Conservation (phyloP, 2,888 invertebrate species). For the Epicampocera succincta region DNA sequence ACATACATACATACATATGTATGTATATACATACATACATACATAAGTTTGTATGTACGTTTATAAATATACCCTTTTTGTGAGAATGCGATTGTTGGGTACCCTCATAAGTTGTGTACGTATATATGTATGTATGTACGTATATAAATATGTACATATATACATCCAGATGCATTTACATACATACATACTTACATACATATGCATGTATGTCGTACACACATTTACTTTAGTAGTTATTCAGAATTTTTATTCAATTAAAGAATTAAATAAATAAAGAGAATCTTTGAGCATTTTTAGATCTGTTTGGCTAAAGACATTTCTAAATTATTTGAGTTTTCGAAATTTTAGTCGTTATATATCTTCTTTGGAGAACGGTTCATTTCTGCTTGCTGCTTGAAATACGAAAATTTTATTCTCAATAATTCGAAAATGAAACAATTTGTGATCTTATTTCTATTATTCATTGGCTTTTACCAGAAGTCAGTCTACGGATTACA, state of each 20-base stretch:
- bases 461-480: constrained; percentile 72
- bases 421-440: constrained; percentile 73
- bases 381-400: constrained; percentile 2
- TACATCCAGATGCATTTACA: too few species aligned
- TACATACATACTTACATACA: not conserved
- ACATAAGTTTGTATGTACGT: too few species aligned
- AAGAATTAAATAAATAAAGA: constrained; percentile 24
- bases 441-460: constrained; percentile 71
- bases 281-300: constrained; percentile 23
- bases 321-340: constrained; percentile 43
- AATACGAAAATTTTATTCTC: constrained; percentile 41
- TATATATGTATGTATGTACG: constrained; percentile 8
- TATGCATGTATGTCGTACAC: not conserved
- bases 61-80: too few species aligned
- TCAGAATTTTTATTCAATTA: constrained; percentile 54
- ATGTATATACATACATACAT: not conserved
- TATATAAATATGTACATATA: not conserved
- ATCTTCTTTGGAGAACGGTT: constrained; percentile 68
- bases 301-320: constrained; percentile 14
- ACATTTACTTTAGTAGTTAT: not conserved
- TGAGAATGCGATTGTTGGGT: too few species aligned
- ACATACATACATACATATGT: not conserved
- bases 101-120: too few species aligned
- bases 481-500: constrained; percentile 74
- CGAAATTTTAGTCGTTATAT: constrained; percentile 71